Evolutionary conservation across 2,888 invertebrate genomes (phyloP), one percentile per base, ranked within the genome.

Genomic region (Meiosimyza decipiens): DNA sequence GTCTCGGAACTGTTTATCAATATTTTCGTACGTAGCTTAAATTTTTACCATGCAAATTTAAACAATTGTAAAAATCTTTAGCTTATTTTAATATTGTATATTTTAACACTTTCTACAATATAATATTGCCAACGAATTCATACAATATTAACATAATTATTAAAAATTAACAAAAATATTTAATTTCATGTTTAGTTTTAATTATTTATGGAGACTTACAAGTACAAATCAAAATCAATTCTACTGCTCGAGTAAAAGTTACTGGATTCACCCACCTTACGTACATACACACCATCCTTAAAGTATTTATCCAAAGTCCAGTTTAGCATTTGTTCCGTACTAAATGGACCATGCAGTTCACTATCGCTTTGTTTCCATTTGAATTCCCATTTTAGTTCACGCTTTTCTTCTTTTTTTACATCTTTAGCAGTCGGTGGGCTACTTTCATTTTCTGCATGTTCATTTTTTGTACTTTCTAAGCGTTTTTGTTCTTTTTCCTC

Each of bases 221-320:
- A 88, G 86, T 97, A 98, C 77, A 98, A 88, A 85, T 98, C 97
- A 89, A 98, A 98, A 86, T 98, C 97, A 80, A 98, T 94, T 84
- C 98, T 90, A 81, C 92, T 93, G 2, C 96, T 95, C 67, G 91
- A 93, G 86, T 97, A 97, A 87, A 97, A 98, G 81, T 90, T 90
- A 68, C 91, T 91, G 69, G 89, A 89, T 55, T 83, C 83, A 51
- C 91, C 91, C 79, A 90, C 90, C 87, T 95, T 95, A 73, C 97
- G 90, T 1, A 96, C 96, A 91, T 93, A 95, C 2, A 96, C 96
- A 4, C 94, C 94, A 72, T 88, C 89, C 85, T 94, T 93, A 84
- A 97, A 98, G 82, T 94, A 92, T 1, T 95, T 95, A 76, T 95
- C 94, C 73, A 92, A 90, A 1, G 92, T 90, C 96, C 96, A 97